phyloP scores from a whole-genome alignment of 2,113 vertebrate species.

The Thunnus thynnus region DNA sequence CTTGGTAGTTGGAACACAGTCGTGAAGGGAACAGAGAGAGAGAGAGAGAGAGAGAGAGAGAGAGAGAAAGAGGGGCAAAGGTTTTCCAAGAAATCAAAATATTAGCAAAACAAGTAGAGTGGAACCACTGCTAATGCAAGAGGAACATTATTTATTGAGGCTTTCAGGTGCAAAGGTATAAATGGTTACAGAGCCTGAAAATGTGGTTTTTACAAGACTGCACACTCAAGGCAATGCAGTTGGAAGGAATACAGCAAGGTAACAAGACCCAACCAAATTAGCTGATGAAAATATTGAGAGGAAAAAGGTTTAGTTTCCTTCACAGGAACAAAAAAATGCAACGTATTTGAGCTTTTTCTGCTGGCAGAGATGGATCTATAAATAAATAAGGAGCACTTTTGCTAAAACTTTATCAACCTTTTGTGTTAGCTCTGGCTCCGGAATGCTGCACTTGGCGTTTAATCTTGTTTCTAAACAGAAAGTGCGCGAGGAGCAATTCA shows the following conservation, averaged over 20 bases:
- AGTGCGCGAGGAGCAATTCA: neutral
- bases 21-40: neutral
- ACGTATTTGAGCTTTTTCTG: slow-evolving; percentile 16
- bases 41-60: neutral
- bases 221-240: slow-evolving; percentile 6
- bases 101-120: slow-evolving; percentile 28
- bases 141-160: slow-evolving; percentile 33
- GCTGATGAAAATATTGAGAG: neutral
- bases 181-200: slow-evolving; percentile 15
- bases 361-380: neutral
- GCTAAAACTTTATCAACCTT: slow-evolving; percentile 25
- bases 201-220: slow-evolving; percentile 18
- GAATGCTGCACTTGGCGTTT: slow-evolving; percentile 34
- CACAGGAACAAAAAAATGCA: neutral
- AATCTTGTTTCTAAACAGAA: slow-evolving; percentile 26
- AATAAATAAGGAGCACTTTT: slow-evolving; percentile 33
- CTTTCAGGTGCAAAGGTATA: slow-evolving; percentile 27
- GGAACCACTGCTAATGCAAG: slow-evolving; percentile 13
- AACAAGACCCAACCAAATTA: slow-evolving; percentile 8
- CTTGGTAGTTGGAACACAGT: slow-evolving; percentile 31
- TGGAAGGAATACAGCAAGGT: slow-evolving; percentile 9
- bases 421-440: slow-evolving; percentile 32
- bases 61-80: slow-evolving; percentile 20
- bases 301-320: neutral
- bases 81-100: slow-evolving; percentile 50